phyloP scores from a whole-genome alignment of 2,888 invertebrate species.

The Lithophane semibrunnea region DNA sequence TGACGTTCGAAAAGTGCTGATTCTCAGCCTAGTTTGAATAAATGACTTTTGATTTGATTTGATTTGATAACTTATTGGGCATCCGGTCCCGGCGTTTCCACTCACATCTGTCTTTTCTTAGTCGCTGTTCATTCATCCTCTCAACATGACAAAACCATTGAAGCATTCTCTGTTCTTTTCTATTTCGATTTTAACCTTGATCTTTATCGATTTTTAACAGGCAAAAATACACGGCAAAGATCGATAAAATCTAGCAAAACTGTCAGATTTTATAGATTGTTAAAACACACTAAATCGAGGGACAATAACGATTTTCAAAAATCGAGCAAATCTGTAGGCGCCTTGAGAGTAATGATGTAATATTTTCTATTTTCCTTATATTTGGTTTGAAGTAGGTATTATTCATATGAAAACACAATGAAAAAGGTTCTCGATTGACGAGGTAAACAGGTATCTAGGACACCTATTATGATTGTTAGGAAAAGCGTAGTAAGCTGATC shows the following conservation, averaged over 20 bases:
- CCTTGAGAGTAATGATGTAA: neutral
- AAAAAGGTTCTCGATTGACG: neutral
- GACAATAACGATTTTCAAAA: neutral
- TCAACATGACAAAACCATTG: too few species aligned
- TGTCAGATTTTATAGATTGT: neutral
- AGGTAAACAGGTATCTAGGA: neutral
- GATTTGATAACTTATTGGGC: too few species aligned
- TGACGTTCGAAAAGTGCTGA: too few species aligned
- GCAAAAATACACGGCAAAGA: neutral
- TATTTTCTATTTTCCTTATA: neutral
- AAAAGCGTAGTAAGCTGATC: neutral
- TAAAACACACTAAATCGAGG: neutral
- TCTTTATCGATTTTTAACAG: neutral
- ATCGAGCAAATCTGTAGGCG: neutral
- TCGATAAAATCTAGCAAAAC: neutral
- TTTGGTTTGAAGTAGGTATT: neutral
- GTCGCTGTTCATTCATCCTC: too few species aligned
- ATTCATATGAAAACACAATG: slow-evolving; percentile 17
- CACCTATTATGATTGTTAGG: neutral
- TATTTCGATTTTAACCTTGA: neutral
- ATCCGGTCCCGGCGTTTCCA: too few species aligned
- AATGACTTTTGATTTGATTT: too few species aligned
- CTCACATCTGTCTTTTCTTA: too few species aligned
- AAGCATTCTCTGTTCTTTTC: too few species aligned
- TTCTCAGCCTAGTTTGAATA: too few species aligned